Percentiles rank a stretch among this genome's conserved stretches.
Conservation (phyloP, 1,140 invertebrate species). For the Fragariocoptes setiger region DNA sequence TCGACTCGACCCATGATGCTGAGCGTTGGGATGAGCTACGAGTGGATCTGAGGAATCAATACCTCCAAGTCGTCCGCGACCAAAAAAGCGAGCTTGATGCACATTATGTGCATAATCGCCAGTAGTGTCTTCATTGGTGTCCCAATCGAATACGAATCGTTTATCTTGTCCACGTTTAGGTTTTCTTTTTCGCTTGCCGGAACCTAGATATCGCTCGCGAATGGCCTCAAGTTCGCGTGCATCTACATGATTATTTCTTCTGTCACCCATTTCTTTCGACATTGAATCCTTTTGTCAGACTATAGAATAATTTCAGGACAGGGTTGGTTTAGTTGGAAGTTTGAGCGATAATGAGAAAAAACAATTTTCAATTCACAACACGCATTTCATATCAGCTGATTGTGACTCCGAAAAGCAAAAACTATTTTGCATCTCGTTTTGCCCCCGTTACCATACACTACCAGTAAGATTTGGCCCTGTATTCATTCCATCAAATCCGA, state of each 20-base stretch:
- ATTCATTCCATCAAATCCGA: too few relatives aligned
- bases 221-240: constrained; percentile 70
- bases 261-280: not conserved
- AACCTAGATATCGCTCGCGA: constrained; percentile 52
- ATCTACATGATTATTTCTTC: constrained; percentile 31
- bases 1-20: constrained; percentile 37
- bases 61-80: constrained; percentile 80
- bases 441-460: too few relatives aligned
- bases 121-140: constrained; percentile 87
- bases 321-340: not conserved
- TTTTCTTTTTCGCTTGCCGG: constrained; percentile 64
- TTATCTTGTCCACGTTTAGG: constrained; percentile 72
- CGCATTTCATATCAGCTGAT: not conserved
- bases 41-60: constrained; percentile 31
- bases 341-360: not conserved
- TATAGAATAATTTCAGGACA: not conserved
- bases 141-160: constrained; percentile 98
- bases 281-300: not conserved
- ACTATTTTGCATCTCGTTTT: not conserved
- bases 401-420: not conserved
- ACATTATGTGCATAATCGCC: constrained; percentile 93
- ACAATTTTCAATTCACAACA: not conserved
- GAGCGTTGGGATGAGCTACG: not conserved
- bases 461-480: too few relatives aligned
- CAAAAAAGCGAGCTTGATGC: constrained; percentile 56